Evolutionary conservation across 2,797 vertebrate species (phyloP).

Genomic region (Melanotaenia boesemani): DNA sequence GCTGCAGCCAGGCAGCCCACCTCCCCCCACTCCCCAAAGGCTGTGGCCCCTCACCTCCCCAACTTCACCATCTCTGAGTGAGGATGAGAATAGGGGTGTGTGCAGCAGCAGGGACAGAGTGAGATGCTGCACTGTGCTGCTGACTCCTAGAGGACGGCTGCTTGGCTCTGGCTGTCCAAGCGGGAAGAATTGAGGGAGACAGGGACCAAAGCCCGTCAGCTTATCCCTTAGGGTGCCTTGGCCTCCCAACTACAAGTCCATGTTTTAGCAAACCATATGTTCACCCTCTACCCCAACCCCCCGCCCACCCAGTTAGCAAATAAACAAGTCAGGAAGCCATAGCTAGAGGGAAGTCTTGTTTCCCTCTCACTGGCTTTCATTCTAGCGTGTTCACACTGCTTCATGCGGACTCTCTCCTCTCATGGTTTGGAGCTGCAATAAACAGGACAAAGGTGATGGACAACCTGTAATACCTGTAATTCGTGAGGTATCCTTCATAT

Average conservation of each 20-base stretch:
- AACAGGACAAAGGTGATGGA: not conserved
- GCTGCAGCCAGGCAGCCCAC: slow-evolving; percentile 47
- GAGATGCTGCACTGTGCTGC: slow-evolving; percentile 49
- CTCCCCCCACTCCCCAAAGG: slow-evolving; percentile 27
- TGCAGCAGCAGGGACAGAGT: slow-evolving; percentile 38
- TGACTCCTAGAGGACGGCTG: slow-evolving; percentile 71
- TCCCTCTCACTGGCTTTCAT: slow-evolving; percentile 71
- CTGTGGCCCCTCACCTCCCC: slow-evolving; percentile 24
- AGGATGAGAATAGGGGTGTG: slow-evolving; percentile 42
- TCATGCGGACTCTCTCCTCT: slow-evolving; percentile 36
- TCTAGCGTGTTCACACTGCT: slow-evolving; percentile 47
- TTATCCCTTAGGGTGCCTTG: slow-evolving; percentile 78
- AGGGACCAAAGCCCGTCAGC: slow-evolving; percentile 81
- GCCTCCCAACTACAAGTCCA: slow-evolving; percentile 86
- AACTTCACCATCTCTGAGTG: slow-evolving; percentile 36
- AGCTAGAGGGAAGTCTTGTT: slow-evolving; percentile 81
- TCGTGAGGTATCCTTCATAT: slow-evolving; percentile 1
- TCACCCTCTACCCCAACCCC: slow-evolving; percentile 66
- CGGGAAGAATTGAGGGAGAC: slow-evolving; percentile 86
- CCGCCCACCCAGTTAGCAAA: slow-evolving; percentile 76
- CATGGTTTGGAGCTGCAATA: slow-evolving; percentile 14
- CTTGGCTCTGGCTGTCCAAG: slow-evolving; percentile 79
- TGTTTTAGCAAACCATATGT: slow-evolving; percentile 89
- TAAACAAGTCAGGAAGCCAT: slow-evolving; percentile 87
- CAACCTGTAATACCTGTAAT: not conserved